Evolutionary conservation across 1,140 invertebrate species (phyloP).

Genomic region (Colletes gigas): DNA sequence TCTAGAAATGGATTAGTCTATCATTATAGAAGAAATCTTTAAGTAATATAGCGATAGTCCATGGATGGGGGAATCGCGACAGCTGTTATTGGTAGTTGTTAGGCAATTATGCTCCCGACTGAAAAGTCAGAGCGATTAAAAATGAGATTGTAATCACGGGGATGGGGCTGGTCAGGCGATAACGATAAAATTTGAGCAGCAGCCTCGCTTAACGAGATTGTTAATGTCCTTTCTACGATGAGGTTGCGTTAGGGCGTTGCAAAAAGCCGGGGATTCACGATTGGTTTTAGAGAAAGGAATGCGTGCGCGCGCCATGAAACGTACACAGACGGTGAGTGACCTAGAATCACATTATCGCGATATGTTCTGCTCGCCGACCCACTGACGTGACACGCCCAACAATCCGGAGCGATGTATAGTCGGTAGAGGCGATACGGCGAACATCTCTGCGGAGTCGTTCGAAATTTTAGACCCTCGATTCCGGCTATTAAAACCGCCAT

Average conservation of each 20-base stretch:
- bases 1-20: not conserved
- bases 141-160: not conserved
- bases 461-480: not conserved
- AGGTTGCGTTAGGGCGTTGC: not conserved
- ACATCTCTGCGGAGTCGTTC: not conserved
- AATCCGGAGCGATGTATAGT: slow-evolving; percentile 59
- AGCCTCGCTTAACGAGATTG: slow-evolving; percentile 27
- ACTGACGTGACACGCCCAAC: slow-evolving; percentile 71
- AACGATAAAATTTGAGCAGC: slow-evolving; percentile 18
- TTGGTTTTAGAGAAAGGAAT: slow-evolving; percentile 60
- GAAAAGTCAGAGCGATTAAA: not conserved
- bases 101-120: not conserved
- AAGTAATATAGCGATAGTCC: not conserved
- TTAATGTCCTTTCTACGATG: not conserved
- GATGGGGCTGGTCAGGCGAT: not conserved
- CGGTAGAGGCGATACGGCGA: not conserved
- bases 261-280: slow-evolving; percentile 32
- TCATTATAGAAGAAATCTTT: not conserved
- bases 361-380: slow-evolving; percentile 65
- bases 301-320: slow-evolving; percentile 39
- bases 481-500: too few relatives aligned
- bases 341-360: slow-evolving; percentile 73
- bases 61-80: not conserved
- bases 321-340: slow-evolving; percentile 62
- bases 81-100: too few relatives aligned